Evolutionary conservation across 2,797 vertebrate genomes (phyloP), one percentile per base, ranked within the genome.

Genomic region (Rhadinocentrus ornatus): DNA sequence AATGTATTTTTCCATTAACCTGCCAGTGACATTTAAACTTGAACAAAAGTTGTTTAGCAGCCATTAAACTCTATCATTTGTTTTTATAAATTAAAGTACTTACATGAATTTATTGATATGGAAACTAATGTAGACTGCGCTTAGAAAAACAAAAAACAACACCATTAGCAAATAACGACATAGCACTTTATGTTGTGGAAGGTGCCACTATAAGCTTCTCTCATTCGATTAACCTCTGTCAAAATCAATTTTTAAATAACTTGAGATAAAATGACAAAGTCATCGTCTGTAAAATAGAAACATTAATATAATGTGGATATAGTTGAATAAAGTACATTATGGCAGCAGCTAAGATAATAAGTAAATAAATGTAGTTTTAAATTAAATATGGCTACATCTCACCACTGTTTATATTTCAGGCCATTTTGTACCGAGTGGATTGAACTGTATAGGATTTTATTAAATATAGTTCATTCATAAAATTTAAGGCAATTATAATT

Each of bases 391-490:
- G 18, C 46, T 15, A 60, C 20, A 48, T 55, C 27, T 13, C 37
- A n/a, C 4, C 13, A 5, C 9, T 16, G 44, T 54, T 37, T 27
- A 20, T 11, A 46, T 61, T 16, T 39, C 11, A 22, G 52, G 34
- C 3, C 52, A 15, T 56, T 55, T 64, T 12, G 39, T 20, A 32
- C n/a, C 41, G 27, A 78, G 50, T 62, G 41, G 6, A 13, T 59
- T 9, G 13, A 67, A 56, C 16, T 2, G 18, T 65, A n/a, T 48
- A 46, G 57, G 48, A n/a, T 72, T 72, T 67, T 18, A 22, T 48
- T 48, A 22, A 4, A 48, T 48, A 48, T 48, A 22, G 8, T 22
- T n/a, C 8, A n/a, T 46, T 46, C 8, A 10, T 48, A 10, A 22
- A 48, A 22, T 48, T 22, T 22, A 22, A 10, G 46, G n/a, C 7